Base-by-base conservation (phyloP, 2,113 vertebrate species). In the Grantiella picta region DNA sequence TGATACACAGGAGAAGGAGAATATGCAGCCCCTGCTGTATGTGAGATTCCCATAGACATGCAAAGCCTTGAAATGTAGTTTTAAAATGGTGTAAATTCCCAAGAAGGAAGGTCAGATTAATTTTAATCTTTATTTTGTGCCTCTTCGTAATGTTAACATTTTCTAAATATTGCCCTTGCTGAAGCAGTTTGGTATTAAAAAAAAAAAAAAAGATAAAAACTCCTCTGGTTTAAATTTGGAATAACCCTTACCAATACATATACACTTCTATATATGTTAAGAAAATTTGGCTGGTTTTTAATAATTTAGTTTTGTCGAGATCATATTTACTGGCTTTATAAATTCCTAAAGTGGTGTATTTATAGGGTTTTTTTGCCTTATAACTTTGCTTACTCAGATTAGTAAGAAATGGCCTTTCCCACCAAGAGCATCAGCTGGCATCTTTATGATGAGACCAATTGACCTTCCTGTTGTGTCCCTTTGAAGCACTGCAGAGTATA, bases 141-240 rank as follows among this genome's bases (percentile, higher is more conserved):
- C 40, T 63, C 27, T 72, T 79, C 38, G 57, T 82, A 70, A 45
- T 6, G 9, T 76, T 81, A 69, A 60, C 56, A 14, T 64, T 93
- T 92, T 92, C 54, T 78, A 95, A 95, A 82, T 89, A 85, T 69
- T 89, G 10, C 16, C 45, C 60, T 83, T 68, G 24, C 36, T 91
- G 53, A 83, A 89, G 28, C 13, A 81, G 11, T 63, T 95, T 25
- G 59, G 4, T 73, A 66, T 77, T 82, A 1, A 6, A 28, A 65
- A 42, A 42, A 50, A 4, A 21, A 18, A 21, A 85, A 1, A 33
- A 36, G 19, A 15, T 36, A 35, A 42, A 20, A 54, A 20, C 38
- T 56, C 5, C 9, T 81, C 52, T 88, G 16, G 10, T 44, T 80
- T 78, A 70, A 91, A 86, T 22, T 94, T 86, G 28, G 54, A n/a